These are phyloP conservation scores for Urocyon cinereoargenteus DNA, from an alignment of 2,797 vertebrate species.

Conservation along the genomic window DNA sequence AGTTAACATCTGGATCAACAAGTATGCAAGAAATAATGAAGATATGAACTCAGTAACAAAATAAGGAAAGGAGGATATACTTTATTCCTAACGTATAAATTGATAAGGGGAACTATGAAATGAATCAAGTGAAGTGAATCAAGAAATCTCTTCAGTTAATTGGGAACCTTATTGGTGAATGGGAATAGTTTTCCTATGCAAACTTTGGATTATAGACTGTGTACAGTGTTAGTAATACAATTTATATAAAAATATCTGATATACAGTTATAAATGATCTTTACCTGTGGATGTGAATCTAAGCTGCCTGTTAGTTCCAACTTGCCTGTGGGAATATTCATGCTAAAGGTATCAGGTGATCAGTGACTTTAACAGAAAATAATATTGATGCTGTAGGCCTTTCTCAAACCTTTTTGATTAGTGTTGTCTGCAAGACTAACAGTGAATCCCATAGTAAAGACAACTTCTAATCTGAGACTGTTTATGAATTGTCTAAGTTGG, in stretches of 20 bases:
- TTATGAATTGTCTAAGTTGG: background rate
- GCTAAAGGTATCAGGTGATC: background rate
- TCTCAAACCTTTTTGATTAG: background rate
- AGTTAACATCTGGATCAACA: background rate
- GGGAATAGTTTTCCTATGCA: background rate
- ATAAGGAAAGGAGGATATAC: background rate
- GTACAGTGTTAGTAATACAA: background rate
- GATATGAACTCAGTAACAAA: background rate
- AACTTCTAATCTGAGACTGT: background rate
- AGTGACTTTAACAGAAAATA: background rate
- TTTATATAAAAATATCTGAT: background rate
- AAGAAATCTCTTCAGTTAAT: background rate
- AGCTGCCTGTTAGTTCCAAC: background rate
- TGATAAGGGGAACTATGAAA: background rate
- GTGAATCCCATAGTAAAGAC: background rate
- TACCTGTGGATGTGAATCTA: background rate
- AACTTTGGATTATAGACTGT: background rate
- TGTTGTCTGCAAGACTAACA: background rate
- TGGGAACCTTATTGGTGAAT: background rate
- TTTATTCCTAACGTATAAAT: background rate
- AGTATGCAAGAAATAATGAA: background rate
- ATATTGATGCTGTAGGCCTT: background rate
- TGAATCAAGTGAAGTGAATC: too few relatives aligned
- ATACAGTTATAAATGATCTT: background rate
- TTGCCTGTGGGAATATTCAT: background rate